A percentile compares a stretch with the other conserved stretches of the same genome.
These are phyloP conservation scores for Takifugu flavidus DNA, from an alignment of 2,113 vertebrate genomes.

Conservation along the genomic window DNA sequence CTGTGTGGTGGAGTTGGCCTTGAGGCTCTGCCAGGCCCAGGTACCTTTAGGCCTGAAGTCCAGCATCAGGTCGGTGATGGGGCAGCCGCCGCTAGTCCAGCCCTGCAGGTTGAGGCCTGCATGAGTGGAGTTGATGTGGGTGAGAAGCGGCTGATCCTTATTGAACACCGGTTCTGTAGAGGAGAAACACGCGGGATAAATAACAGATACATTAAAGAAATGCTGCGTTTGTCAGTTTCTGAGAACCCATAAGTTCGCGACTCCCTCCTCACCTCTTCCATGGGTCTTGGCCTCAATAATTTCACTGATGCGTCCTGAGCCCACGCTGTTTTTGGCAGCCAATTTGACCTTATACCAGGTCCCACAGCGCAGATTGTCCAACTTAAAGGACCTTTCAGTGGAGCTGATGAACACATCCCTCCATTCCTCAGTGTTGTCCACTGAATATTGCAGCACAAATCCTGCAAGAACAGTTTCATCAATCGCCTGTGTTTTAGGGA, in stretches of 20 bases:
- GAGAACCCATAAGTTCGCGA: neutral
- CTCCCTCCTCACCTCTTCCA: conserved; percentile 80
- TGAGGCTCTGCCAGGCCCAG: conserved; percentile 92
- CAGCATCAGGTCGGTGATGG: conserved; percentile 88
- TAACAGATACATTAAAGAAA: neutral
- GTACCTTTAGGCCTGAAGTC: conserved; percentile 95
- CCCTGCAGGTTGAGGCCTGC: conserved; percentile 95
- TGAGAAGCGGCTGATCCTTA: conserved; percentile 96
- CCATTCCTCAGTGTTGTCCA: conserved; percentile 99
- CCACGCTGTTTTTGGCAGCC: conserved; percentile 97
- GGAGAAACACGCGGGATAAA: neutral
- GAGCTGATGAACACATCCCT: conserved; percentile 96
- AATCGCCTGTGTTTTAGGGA: neutral
- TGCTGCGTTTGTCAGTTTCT: neutral
- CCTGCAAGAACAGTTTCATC: conserved; percentile 69
- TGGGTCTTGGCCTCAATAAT: conserved; percentile 99
- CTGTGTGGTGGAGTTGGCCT: conserved; percentile 87
- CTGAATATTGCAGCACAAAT: conserved; percentile 97
- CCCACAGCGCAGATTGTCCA: conserved; percentile 95
- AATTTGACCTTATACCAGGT: conserved; percentile 99
- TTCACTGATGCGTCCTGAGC: conserved; percentile 95
- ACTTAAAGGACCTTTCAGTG: conserved; percentile 89
- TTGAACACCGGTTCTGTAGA: conserved; percentile 92
- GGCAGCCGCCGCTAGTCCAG: conserved; percentile 96
- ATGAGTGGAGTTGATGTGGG: conserved; percentile 96